Evolutionary conservation across 2,797 vertebrate genomes (phyloP).

Genomic region (Urocyon cinereoargenteus): DNA sequence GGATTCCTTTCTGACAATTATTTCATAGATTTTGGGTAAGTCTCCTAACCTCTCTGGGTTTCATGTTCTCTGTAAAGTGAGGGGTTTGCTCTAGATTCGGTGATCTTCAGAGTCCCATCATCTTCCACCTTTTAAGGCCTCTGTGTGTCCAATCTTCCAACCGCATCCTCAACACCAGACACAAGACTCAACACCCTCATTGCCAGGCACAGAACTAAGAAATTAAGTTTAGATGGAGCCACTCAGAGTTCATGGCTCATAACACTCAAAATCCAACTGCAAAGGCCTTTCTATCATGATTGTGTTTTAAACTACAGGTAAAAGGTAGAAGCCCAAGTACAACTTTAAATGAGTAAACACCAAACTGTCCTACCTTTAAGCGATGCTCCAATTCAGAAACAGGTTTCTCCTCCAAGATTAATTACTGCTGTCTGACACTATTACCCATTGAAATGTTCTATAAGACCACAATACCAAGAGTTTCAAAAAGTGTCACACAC

Average conservation of each 20-base stretch:
- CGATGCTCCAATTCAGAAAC: constrained; percentile 54
- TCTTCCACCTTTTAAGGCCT: background rate
- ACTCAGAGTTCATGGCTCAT: background rate
- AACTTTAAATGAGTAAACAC: constrained; percentile 74
- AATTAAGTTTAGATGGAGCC: background rate
- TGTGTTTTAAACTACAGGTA: constrained; percentile 66
- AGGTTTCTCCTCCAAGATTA: constrained; percentile 71
- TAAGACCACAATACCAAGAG: constrained; percentile 62
- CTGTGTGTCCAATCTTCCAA: background rate
- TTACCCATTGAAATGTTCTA: constrained; percentile 75
- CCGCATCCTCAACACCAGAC: fast-evolving
- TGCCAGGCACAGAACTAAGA: background rate
- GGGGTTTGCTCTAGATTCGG: background rate
- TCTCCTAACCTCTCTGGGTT: background rate
- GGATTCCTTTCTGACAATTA: constrained; percentile 24
- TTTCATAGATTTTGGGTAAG: background rate
- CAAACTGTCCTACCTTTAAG: constrained; percentile 68
- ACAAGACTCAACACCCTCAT: background rate
- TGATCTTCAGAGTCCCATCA: background rate
- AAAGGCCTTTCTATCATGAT: constrained; percentile 24
- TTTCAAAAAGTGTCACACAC: constrained; percentile 68
- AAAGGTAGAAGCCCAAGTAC: background rate
- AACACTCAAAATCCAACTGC: constrained; percentile 60
- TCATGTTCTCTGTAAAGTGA: background rate
- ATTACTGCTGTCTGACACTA: constrained; percentile 75